Conservation (phyloP, 2,797 vertebrate genomes). For the Rousettus madagascariensis region DNA sequence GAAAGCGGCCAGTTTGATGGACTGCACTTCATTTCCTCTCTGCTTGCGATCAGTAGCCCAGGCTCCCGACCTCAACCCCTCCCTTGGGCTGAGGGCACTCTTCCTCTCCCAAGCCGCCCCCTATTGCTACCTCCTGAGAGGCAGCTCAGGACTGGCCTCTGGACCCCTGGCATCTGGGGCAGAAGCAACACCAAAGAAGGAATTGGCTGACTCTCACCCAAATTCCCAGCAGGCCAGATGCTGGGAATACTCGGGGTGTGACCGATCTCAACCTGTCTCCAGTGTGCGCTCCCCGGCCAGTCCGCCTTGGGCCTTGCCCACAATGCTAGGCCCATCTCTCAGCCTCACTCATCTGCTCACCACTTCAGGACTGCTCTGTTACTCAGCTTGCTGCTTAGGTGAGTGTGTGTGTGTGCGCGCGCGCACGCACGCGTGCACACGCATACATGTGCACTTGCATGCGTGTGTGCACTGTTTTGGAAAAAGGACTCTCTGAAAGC, state of each 20-base stretch:
- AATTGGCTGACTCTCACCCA: constrained; percentile 53
- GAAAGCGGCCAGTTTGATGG: background rate
- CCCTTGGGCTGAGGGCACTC: background rate
- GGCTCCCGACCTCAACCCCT: background rate
- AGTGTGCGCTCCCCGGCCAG: constrained; percentile 34
- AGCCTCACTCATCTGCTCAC: constrained; percentile 43
- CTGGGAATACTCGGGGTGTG: background rate
- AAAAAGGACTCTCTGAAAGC: background rate
- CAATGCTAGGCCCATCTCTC: background rate
- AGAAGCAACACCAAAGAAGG: constrained; percentile 45
- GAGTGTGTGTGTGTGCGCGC: background rate
- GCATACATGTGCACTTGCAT: background rate
- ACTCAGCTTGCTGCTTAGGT: constrained; percentile 63
- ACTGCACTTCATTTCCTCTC: background rate
- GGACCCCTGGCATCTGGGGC: constrained; percentile 27
- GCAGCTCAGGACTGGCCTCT: background rate
- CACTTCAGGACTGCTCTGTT: constrained; percentile 57
- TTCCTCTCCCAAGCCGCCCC: background rate
- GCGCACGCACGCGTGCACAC: no score
- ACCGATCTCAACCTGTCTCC: background rate
- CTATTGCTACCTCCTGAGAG: background rate
- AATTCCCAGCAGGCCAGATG: constrained; percentile 46
- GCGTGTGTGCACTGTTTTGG: background rate
- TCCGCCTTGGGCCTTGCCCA: background rate
- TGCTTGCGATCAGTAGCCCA: background rate